Evolutionary conservation across 1,140 invertebrate species (phyloP).

Genomic region (Drosophila pruinosa): DNA sequence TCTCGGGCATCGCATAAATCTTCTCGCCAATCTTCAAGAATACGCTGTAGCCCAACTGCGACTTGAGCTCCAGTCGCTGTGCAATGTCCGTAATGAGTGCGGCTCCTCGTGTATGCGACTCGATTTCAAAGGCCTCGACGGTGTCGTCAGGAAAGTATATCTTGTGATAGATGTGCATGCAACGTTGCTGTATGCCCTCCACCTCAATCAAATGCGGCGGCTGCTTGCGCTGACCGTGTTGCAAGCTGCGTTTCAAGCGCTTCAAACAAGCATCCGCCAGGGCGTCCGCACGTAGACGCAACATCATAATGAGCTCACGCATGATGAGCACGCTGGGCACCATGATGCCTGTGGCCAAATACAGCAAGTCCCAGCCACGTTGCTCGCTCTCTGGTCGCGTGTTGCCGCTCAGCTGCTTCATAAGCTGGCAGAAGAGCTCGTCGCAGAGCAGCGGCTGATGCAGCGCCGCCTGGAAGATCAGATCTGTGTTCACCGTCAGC

Average conservation of each 20-base stretch:
- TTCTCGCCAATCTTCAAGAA: constrained; percentile 97
- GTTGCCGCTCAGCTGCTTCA: constrained; percentile 97
- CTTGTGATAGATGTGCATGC: constrained; percentile 97
- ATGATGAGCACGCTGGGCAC: constrained; percentile 86
- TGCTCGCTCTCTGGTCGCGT: constrained; percentile 92
- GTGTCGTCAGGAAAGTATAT: constrained; percentile 96
- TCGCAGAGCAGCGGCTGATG: constrained; percentile 92
- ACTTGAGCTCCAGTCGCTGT: constrained; percentile 88
- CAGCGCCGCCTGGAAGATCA: constrained; percentile 92
- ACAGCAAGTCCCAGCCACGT: constrained; percentile 96
- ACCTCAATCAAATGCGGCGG: constrained; percentile 97
- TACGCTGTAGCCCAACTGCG: constrained; percentile 93
- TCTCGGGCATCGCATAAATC: constrained; percentile 93
- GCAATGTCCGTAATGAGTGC: constrained; percentile 94
- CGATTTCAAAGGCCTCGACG: constrained; percentile 91
- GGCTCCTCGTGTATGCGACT: constrained; percentile 92
- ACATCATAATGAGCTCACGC: constrained; percentile 87
- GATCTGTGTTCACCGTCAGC: constrained; percentile 89
- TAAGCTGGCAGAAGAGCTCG: constrained; percentile 96
- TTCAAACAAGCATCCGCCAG: constrained; percentile 92
- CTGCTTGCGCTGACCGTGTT: constrained; percentile 92
- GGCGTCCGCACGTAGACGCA: constrained; percentile 90
- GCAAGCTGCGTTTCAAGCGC: constrained; percentile 91
- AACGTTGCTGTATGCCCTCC: constrained; percentile 96
- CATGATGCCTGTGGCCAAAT: constrained; percentile 94